These are phyloP conservation scores for Pachycephus smyrnensis DNA, from an alignment of 2,888 invertebrate genomes.

Conservation along the genomic window DNA sequence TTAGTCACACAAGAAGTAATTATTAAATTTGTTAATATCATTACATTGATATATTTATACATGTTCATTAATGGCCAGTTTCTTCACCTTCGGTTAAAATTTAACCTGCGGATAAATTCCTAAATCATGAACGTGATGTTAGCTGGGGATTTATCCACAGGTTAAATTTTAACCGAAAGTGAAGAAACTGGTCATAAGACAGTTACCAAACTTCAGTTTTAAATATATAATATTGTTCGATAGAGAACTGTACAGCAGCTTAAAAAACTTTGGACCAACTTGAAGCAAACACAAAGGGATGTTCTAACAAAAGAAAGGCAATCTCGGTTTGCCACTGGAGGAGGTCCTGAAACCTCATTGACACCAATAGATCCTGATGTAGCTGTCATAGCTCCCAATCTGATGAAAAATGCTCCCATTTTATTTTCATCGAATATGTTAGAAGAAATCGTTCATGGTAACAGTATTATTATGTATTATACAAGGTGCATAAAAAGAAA, in stretches of 20 bases:
- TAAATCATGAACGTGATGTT: too few species aligned
- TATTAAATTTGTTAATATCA: not conserved
- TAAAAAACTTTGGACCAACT: constrained; percentile 4
- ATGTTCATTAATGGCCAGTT: too few species aligned
- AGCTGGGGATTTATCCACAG: too few species aligned
- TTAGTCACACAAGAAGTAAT: constrained; percentile 3
- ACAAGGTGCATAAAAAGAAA: too few species aligned
- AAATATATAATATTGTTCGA: not conserved
- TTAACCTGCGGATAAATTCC: too few species aligned
- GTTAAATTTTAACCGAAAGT: too few species aligned
- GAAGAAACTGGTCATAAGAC: too few species aligned
- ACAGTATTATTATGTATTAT: constrained; percentile 9
- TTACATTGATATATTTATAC: not conserved
- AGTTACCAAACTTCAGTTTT: too few species aligned
- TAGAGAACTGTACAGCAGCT: not conserved
- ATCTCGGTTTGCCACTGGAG: constrained; percentile 4
- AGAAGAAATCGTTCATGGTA: not conserved
- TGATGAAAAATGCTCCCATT: constrained; percentile 1
- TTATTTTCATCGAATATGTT: not conserved
- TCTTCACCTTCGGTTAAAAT: too few species aligned
- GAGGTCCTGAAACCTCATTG: not conserved
- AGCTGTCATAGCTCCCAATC: not conserved
- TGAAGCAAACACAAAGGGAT: not conserved
- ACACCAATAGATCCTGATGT: not conserved
- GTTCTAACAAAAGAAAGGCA: constrained; percentile 1